Conservation (phyloP, 2,797 vertebrate genomes). For the Podargus strigoides region DNA sequence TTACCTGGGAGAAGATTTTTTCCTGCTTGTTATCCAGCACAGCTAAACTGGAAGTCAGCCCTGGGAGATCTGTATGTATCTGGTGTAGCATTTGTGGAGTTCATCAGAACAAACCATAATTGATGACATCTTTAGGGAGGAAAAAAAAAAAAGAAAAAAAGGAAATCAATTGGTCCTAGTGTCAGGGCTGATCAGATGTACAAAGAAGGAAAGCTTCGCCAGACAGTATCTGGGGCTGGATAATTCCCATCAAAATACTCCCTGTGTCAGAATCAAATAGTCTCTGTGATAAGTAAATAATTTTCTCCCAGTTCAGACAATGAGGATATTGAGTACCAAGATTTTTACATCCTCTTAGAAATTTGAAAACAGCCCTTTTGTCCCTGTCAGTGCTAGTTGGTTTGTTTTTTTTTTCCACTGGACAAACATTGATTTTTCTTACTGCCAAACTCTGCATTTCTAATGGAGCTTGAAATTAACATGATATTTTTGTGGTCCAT, state of each 20-base stretch:
- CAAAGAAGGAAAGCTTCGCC: conserved; percentile 22
- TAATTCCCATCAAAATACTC: conserved; percentile 31
- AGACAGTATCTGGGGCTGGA: conserved; percentile 8
- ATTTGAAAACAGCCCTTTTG: background rate
- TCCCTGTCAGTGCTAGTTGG: background rate
- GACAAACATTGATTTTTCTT: conserved; percentile 70
- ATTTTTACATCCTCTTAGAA: conserved; percentile 36
- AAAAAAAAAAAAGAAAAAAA: background rate
- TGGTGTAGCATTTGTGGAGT: background rate
- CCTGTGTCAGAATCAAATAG: conserved; percentile 25
- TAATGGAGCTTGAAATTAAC: conserved; percentile 74
- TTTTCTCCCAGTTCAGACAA: background rate
- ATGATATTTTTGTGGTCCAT: conserved; percentile 20
- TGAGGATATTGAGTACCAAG: conserved; percentile 5
- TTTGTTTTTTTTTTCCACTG: background rate
- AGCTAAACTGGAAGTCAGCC: background rate
- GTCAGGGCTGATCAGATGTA: conserved; percentile 54
- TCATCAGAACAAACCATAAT: conserved; percentile 45
- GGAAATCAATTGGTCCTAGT: conserved; percentile 49
- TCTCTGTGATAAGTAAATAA: conserved; percentile 33
- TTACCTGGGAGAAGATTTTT: no score
- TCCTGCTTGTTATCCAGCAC: background rate
- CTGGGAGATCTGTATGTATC: background rate
- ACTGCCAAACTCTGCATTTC: conserved; percentile 53
- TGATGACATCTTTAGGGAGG: conserved; percentile 31